A percentile compares a stretch with the other conserved stretches of the same genome.
Evolutionary conservation across 2,888 invertebrate species (phyloP).

Genomic region (Drosophila subquinaria): DNA sequence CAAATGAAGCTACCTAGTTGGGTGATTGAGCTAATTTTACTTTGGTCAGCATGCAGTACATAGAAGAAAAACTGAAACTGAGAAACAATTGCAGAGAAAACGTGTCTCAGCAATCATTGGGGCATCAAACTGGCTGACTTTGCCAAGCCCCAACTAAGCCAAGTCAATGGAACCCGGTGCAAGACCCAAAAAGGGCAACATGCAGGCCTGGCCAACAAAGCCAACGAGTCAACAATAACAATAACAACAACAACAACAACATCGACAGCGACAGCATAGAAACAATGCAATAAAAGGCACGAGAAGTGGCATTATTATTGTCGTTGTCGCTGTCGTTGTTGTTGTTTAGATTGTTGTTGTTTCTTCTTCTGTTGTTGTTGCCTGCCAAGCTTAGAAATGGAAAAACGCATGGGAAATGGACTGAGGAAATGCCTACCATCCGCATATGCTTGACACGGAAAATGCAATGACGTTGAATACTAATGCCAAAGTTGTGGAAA

Average conservation of each 20-base stretch:
- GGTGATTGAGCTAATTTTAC: constrained; percentile 69
- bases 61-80: constrained; percentile 2
- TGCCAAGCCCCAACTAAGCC: constrained; percentile 44
- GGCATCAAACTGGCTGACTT: constrained; percentile 46
- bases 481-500: constrained; percentile 40
- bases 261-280: constrained; percentile 28
- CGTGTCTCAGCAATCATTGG: constrained; percentile 63
- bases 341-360: constrained; percentile 21
- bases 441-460: constrained; percentile 77
- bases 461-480: constrained; percentile 69
- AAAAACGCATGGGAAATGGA: constrained; percentile 61
- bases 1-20: constrained; percentile 65
- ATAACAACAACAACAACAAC: neutral
- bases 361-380: constrained; percentile 10
- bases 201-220: constrained; percentile 20
- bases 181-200: constrained; percentile 72
- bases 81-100: constrained; percentile 45
- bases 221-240: constrained; percentile 27
- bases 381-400: constrained; percentile 48
- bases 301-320: constrained; percentile 59
- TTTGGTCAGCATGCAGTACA: constrained; percentile 4
- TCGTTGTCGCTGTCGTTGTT: neutral
- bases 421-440: constrained; percentile 52
- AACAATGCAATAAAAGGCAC: constrained; percentile 70
- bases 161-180: constrained; percentile 46